Evolutionary conservation across 2,888 invertebrate species (phyloP), one percentile per base, ranked within the genome.

Genomic region (Nomada fabriciana): DNA sequence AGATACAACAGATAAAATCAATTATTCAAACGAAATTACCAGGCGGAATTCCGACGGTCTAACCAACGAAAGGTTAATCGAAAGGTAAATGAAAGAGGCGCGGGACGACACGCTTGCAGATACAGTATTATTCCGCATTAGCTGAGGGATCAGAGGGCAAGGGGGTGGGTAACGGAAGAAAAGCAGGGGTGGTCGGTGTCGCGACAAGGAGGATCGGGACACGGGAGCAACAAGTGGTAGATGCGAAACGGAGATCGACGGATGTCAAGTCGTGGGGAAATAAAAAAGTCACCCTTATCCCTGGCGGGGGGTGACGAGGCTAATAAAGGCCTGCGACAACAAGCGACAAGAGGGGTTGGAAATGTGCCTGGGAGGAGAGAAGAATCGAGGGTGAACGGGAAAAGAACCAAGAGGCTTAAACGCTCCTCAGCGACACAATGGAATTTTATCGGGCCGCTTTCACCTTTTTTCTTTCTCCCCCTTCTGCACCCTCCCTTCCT

Each of bases 261-360:
- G 86, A 92, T 91, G 93, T 92, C 91, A 93, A 93, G 93, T 90
- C 90, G 91, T 87, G 91, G 92, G 91, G 92, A 93, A 93, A 93
- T 92, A 93, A 93, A 93, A 93, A 93, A 93, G 91, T 91, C 92
- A 91, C 91, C 93, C 93, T 91, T 81, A 83, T 86, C 89, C 84
- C 88, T 80, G 85, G 83, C 82, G 78, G 87, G 89, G 76, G 76
- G 79, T 76, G 68, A 80, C 70, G 73, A 81, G 88, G 87, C 89
- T 91, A 91, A 91, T 91, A 91, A 91, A 90, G 88, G 89, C 79
- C 82, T 88, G 89, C 86, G 91, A 91, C 91, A 90, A 89, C 91
- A 84, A 89, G 88, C 86, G 82, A 87, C 88, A 82, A 83, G 86
- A 82, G 86, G 83, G 89, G 82, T 85, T 55, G 74, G 47, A 47